Conservation (phyloP, 1,140 invertebrate genomes). For the Rhagoletis pomonella region DNA sequence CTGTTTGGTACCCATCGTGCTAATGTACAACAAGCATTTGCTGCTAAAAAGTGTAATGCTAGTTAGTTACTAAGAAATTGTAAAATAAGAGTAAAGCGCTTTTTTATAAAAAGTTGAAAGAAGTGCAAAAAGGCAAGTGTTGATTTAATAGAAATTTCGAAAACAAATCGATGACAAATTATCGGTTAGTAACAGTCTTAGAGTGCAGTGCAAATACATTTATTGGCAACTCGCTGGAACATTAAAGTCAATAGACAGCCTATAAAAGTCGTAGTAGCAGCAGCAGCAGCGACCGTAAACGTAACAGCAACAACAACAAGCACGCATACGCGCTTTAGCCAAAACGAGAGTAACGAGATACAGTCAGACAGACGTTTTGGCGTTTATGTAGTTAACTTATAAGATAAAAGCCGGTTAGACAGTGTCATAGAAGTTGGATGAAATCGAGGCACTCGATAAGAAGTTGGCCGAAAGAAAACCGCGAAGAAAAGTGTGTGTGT, state of each 20-base stretch:
- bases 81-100: neutral
- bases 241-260: neutral
- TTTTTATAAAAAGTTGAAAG: neutral
- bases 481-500: neutral
- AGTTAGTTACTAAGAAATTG: conserved; percentile 7
- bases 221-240: neutral
- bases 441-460: neutral
- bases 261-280: neutral
- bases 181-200: neutral
- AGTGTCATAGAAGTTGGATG: neutral
- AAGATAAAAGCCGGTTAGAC: conserved; percentile 12
- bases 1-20: neutral
- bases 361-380: conserved; percentile 18
- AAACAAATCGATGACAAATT: neutral
- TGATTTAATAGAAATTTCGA: neutral
- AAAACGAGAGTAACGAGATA: conserved; percentile 5
- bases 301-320: conserved; percentile 2
- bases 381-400: neutral
- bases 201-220: neutral
- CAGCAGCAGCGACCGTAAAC: too few relatives aligned
- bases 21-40: conserved; percentile 2
- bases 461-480: neutral
- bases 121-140: too few relatives aligned
- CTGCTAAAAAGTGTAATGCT: conserved; percentile 10
- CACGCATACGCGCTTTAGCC: neutral